Evolutionary conservation across 92 coral and sea anemone species (phyloP).

Genomic region (Isaurus tuberculatus): DNA sequence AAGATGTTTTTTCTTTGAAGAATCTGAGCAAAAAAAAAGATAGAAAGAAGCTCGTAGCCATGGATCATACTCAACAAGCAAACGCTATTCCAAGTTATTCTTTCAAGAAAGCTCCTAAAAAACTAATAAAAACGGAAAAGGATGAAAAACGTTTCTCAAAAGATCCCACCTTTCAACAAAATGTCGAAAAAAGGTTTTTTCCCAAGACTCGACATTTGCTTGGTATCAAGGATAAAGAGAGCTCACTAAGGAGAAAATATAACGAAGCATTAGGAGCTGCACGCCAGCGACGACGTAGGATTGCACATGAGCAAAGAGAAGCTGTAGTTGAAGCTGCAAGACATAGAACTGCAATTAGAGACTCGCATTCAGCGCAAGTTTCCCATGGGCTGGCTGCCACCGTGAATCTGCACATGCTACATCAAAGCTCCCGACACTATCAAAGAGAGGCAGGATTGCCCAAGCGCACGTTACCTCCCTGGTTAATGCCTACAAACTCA

Average conservation of each 20-base stretch:
- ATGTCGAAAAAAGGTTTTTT: background rate
- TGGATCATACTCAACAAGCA: background rate
- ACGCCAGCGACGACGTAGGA: constrained; percentile 28
- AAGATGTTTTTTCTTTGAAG: background rate
- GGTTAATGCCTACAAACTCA: constrained; percentile 34
- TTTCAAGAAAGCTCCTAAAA: constrained; percentile 5
- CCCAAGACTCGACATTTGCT: constrained; percentile 14
- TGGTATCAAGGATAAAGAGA: background rate
- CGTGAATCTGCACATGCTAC: background rate
- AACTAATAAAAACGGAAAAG: background rate
- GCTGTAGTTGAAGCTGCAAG: background rate
- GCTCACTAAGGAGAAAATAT: background rate
- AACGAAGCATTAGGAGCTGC: constrained; percentile 1
- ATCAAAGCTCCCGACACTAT: background rate
- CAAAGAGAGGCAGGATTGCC: background rate
- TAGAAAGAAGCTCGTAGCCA: background rate
- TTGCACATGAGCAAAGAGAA: constrained; percentile 30
- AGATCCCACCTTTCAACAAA: background rate
- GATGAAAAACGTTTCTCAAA: background rate
- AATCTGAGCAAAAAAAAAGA: background rate
- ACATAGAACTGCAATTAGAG: background rate
- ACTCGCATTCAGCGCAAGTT: background rate
- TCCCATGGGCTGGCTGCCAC: background rate
- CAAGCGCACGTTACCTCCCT: constrained; percentile 3
- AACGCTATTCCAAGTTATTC: background rate